These are phyloP conservation scores for Fulica atra DNA, from an alignment of 2,113 vertebrate species.

Conservation along the genomic window DNA sequence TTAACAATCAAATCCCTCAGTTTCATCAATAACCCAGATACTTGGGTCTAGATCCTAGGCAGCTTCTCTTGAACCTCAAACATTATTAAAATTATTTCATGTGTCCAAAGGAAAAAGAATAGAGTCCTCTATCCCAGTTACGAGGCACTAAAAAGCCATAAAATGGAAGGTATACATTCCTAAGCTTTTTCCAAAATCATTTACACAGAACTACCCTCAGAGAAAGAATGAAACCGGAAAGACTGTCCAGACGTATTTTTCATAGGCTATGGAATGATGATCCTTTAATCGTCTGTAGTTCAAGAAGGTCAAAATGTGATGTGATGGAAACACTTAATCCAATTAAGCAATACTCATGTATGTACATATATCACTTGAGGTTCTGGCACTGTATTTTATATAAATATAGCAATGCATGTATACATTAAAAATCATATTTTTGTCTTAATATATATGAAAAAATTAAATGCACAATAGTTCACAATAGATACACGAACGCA, in stretches of 20 bases:
- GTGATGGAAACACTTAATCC: neutral
- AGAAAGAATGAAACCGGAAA: neutral
- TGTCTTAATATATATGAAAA: neutral
- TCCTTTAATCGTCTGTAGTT: neutral
- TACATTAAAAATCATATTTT: neutral
- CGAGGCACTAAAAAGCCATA: neutral
- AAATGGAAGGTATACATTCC: neutral
- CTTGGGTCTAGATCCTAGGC: neutral
- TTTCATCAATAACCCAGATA: neutral
- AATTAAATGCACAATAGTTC: neutral
- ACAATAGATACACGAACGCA: neutral
- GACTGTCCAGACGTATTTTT: neutral
- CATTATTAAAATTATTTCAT: neutral
- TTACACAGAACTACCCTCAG: neutral
- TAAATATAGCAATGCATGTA: too few species aligned
- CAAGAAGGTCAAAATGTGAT: neutral
- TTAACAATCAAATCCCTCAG: neutral
- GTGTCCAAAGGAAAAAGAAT: neutral
- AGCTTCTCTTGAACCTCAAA: neutral
- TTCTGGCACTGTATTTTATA: neutral
- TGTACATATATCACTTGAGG: neutral
- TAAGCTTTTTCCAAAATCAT: neutral
- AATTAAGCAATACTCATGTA: neutral
- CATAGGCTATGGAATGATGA: neutral
- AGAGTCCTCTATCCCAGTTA: neutral